phyloP scores from a whole-genome alignment of 2,797 vertebrate genomes.

The Gadopsis bispinosus region DNA sequence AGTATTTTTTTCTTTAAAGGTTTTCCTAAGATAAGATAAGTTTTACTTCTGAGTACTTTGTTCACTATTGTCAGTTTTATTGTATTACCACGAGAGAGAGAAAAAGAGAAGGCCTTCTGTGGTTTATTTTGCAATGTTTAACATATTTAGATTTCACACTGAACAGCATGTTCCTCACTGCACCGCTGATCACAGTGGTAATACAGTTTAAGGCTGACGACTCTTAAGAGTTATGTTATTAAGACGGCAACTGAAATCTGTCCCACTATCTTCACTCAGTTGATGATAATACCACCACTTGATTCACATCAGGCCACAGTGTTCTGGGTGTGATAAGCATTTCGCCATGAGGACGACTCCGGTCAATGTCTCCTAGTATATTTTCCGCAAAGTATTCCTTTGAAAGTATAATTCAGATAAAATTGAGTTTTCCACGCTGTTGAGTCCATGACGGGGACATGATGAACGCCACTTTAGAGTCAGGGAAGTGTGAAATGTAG shows the following conservation, averaged over 20 bases:
- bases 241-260: neutral
- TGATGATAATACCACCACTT: slow-evolving; percentile 12
- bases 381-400: slow-evolving; percentile 47
- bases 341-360: slow-evolving; percentile 13
- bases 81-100: neutral
- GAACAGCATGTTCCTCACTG: slow-evolving; percentile 38
- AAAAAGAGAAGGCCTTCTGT: neutral
- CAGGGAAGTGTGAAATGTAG: slow-evolving; percentile 55
- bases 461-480: slow-evolving; percentile 55
- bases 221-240: neutral
- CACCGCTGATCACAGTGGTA: slow-evolving; percentile 23
- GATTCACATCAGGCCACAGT: slow-evolving; percentile 34
- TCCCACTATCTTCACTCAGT: neutral
- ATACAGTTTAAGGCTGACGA: slow-evolving; percentile 23
- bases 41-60: neutral
- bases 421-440: slow-evolving; percentile 63
- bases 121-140: neutral
- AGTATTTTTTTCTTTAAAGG: neutral
- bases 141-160: slow-evolving; percentile 7
- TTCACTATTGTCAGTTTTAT: neutral
- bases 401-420: slow-evolving; percentile 55
- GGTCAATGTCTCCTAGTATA: slow-evolving; percentile 32
- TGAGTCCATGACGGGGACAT: slow-evolving; percentile 60
- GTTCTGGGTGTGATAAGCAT: slow-evolving; percentile 29
- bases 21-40: neutral